Base-by-base conservation (phyloP, 2,888 invertebrate genomes). In the Leptopterna dolabrata region DNA sequence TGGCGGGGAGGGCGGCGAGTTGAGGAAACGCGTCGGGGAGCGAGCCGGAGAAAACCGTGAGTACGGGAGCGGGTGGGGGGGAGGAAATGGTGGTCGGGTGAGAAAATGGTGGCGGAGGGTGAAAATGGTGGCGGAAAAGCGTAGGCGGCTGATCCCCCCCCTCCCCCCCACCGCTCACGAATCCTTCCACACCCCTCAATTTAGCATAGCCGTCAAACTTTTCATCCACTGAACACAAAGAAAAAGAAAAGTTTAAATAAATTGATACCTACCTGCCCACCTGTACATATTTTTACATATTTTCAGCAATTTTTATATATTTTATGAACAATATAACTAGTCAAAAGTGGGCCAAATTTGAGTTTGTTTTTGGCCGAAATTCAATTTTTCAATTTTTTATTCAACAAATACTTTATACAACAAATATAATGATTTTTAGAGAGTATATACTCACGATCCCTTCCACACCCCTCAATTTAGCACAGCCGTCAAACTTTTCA, bases 141-240 rank as follows among this genome's bases (percentile, higher is more conserved):
- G 73, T 27, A 76, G 43, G 76, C 76, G 76, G 78, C 45, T 13
- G 36, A 63, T 19, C 71, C 78, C 27, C 87, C 76, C 70, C 87
- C 63, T 13, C 41, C 73, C 63, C 81, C 70, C 29, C 45, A 76
- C n/a, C n/a, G n/a, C n/a, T 19, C 85, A 29, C 29, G 30, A 45
- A 30, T 73, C 87, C 76, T 78, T 73, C 70, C 47, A 29, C 81
- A 16, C 43, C 76, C 70, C 30, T 82, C 82, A 41, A 83, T 78
- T 43, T 70, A 86, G 24, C 81, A 27, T 43, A 78, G 71, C 81
- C 87, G 63, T 29, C 80, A 45, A 87, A 87, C 85, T 85, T 76
- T 76, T 76, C 83, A 36, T 36, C 36, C 36, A 36, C 36, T 2
- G 36, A n/a, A n/a, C n/a, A n/a, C n/a, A 43, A 55, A 55, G n/a